Base-by-base conservation (phyloP, 1,140 invertebrate species). In the Ceratosolen solmsi region DNA sequence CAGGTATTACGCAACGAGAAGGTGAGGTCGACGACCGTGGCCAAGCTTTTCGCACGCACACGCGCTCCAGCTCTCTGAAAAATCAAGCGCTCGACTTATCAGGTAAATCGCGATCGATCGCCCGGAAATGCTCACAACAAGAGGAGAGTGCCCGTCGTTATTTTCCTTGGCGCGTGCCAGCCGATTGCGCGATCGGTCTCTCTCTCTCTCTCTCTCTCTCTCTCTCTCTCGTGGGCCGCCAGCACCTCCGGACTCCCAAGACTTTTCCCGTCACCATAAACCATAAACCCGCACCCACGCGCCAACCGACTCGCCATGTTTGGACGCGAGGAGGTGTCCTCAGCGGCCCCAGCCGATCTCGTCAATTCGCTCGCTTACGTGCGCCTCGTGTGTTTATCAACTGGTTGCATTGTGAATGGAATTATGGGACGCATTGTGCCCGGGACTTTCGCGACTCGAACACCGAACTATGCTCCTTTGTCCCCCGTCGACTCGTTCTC, bases 301-400 rank as follows among this genome's bases (percentile, higher is more conserved):
- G 7, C 2, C 63, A 1, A 17, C 20, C 30, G 33, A 22, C 33
- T 38, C 20, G 15, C 63, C 63, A 68, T 38, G 63, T 68, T 68
- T 68, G 63, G 63, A 68, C 8, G 3, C n/a, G n/a, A n/a, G n/a
- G n/a, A n/a, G n/a, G 33, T 5, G 51, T 54, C 51, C 5, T 54
- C 20, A 54, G 13, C 51, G 51, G 3, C 51, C 33, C 0, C 63
- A 20, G 15, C 20, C 27, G 15, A 27, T 38, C 33, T 22, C 22
- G 7, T 22, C 33, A 22, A 38, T 11, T 15, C 13, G 9, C 5
- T 54, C 9, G 20, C 63, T 38, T 33, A 38, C 63, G 63, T 68
- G 63, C 15, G 7, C 17, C 33, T 38, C 33, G 60, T n/a, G n/a
- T 68, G 36, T 68, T 68, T 68, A 68, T 68, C 38, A 68, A 68